Base-by-base conservation (phyloP, 2,113 vertebrate genomes). In the Mesitornis unicolor region DNA sequence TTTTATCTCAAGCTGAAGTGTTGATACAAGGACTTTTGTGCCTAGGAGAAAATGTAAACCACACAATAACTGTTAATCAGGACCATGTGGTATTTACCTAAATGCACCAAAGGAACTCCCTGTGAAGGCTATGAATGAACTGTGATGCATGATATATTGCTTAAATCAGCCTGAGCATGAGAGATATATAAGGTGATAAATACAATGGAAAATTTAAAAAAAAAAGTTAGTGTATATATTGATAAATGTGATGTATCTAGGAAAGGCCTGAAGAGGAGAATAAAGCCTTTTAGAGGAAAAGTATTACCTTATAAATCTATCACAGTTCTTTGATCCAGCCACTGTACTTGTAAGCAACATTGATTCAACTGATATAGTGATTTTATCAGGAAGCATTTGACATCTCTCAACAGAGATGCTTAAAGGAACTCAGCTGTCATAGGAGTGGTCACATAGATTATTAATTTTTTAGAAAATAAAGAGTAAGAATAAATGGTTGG, bases 71-170 rank as follows among this genome's bases (percentile, higher is more conserved):
- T 70, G 54, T 86, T 95, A 84, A 95, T 90, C 76, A 87, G 56
- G 26, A 90, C 80, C 76, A 88, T 74, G 83, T 95, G 92, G 42
- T 93, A 80, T 96, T 95, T 95, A 86, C 92, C 88, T 89, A 94
- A 92, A 65, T 67, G 71, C 75, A 92, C 86, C 73, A 84, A 59
- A 90, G 88, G 67, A 84, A 33, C 85, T 88, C 71, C 28, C 53
- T 53, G 19, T 53, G 82, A 94, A 83, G n/a, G 77, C 73, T 82
- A 33, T 8, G 16, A 67, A 43, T 0, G 6, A 84, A 50, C 43
- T 36, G 28, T 59, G 51, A 33, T 84, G 22, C 16, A 13, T 92
- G 64, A 90, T 67, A 29, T 16, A 93, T 54, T 90, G 76, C 59
- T 81, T 77, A 53, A 95, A 86, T 83, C 71, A 80, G 45, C 42